Evolutionary conservation across 2,113 vertebrate species (phyloP).

Genomic region (Pachypanchax playfairii): DNA sequence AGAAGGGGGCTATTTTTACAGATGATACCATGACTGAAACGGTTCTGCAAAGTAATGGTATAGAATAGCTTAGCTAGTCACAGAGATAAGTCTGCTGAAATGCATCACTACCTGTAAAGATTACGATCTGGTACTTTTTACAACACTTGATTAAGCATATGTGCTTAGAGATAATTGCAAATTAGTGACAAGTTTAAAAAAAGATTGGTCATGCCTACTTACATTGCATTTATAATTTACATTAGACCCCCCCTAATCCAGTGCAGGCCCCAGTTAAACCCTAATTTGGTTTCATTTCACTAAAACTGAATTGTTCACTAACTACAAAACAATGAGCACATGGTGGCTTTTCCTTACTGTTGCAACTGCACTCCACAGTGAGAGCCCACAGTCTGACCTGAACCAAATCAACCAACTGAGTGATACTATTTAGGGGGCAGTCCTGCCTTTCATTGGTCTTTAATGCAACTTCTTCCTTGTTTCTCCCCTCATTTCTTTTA

Average conservation of each 20-base stretch:
- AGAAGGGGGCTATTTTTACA: conserved; percentile 26
- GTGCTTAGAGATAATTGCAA: background rate
- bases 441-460: conserved; percentile 45
- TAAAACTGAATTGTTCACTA: background rate
- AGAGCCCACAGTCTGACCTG: conserved; percentile 46
- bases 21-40: conserved; percentile 10
- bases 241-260: background rate
- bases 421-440: conserved; percentile 50
- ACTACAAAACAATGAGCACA: conserved; percentile 8
- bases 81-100: background rate
- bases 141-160: background rate
- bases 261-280: background rate
- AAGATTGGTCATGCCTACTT: background rate
- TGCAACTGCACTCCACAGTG: conserved; percentile 76
- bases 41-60: background rate
- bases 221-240: background rate
- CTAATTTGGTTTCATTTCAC: background rate
- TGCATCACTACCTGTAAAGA: background rate
- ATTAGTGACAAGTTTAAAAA: background rate
- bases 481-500: conserved; percentile 66
- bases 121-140: background rate
- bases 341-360: conserved; percentile 9
- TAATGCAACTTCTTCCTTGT: conserved; percentile 73
- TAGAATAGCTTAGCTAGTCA: background rate
- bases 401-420: conserved; percentile 65